A percentile compares a stretch with the other conserved stretches of the same genome.
Conservation (phyloP, 2,888 invertebrate species). For the Orchesella flavescens region DNA sequence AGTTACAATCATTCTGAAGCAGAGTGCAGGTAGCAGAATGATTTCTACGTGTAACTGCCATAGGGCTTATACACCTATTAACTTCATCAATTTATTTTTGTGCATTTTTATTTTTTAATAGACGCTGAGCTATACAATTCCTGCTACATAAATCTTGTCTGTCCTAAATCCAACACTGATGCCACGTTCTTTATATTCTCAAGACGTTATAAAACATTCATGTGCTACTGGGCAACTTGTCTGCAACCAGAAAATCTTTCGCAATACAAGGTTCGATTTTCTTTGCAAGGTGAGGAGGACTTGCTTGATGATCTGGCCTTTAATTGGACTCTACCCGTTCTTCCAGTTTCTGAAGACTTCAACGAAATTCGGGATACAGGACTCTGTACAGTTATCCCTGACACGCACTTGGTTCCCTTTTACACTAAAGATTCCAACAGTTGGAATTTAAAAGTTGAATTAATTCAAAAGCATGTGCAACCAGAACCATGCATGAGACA, state of each 20-base stretch:
- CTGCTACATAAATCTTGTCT: slow-evolving; percentile 2
- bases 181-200: slow-evolving; percentile 27
- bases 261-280: slow-evolving; percentile 16
- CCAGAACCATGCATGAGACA: slow-evolving; percentile 1
- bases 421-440: background rate
- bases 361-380: slow-evolving; percentile 52
- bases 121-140: background rate
- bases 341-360: slow-evolving; percentile 41
- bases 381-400: slow-evolving; percentile 50
- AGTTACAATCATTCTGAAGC: slow-evolving; percentile 9
- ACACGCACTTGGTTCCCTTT: slow-evolving; percentile 38
- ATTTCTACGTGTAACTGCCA: too few relatives aligned
- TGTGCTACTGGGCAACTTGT: slow-evolving; percentile 53
- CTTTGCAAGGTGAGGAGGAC: background rate
- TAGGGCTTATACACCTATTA: too few relatives aligned
- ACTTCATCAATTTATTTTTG: too few relatives aligned
- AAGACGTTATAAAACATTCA: slow-evolving; percentile 42
- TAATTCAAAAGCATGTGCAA: slow-evolving; percentile 1
- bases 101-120: background rate
- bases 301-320: background rate
- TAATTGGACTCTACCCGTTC: slow-evolving; percentile 45
- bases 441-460: slow-evolving; percentile 47
- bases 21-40: slow-evolving; percentile 16
- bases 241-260: slow-evolving; percentile 10
- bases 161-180: too few relatives aligned